Base-by-base conservation (phyloP, 2,888 invertebrate genomes). In the Rhingia rostrata region DNA sequence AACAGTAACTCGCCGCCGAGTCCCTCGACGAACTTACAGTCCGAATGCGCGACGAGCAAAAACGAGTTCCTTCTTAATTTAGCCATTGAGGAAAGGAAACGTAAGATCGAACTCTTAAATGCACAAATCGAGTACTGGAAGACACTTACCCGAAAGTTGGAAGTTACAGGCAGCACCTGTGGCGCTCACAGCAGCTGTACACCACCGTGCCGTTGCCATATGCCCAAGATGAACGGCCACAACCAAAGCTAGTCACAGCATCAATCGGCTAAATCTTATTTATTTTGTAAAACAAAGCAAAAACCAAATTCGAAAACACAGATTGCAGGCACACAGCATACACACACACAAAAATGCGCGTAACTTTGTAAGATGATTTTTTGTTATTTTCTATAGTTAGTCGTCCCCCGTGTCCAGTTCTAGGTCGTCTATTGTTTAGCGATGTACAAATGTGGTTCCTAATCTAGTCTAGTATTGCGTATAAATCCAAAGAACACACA, bases 391-490 rank as follows among this genome's bases (percentile, higher is more conserved):
- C 79, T 51, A 79, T 22, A 30, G 3, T 56, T 49, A 64, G 49
- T 67, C 22, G 22, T 22, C 22, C 61, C 72, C 63, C 4, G 54
- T 63, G 75, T 74, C 69, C 69, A 67, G 69, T 66, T 41, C 43
- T 78, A 79, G 61, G 54, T 60, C 49, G 60, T 45, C 51, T 64
- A 49, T 58, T 49, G 58, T 86, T 87, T 88, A 88, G 88, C 88
- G 88, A 88, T 90, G 90, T 90, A 90, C 89, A 90, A 90, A 90
- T 89, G 90, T 90, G 89, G 91, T 91, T 91, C 91, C 91, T 91
- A 91, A 90, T 90, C 90, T 91, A 91, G 91, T 91, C 91, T 88
- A 83, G 78, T 74, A 66, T 47, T 56, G 67, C 75, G 39, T 70
- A 51, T 53, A 70, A 64, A 64, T 53, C 69, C 61, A 74, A 74